phyloP scores from a whole-genome alignment of 2,797 vertebrate species.

The Molossus molossus region DNA sequence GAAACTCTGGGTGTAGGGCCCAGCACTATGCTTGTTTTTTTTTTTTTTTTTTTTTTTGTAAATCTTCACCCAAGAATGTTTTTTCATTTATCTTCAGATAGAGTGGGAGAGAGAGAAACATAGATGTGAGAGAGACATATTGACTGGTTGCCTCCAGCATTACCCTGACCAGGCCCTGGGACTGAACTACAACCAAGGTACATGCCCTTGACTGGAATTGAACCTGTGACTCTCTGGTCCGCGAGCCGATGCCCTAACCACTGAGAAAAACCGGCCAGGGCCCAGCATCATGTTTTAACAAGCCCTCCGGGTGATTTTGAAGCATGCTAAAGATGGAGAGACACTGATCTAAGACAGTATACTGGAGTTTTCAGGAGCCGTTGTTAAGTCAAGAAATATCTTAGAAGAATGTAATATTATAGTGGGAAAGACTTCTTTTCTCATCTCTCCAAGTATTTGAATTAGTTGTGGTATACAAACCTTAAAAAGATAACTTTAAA shows the following conservation, averaged over 20 bases:
- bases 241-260: too few species aligned
- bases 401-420: constrained; percentile 31
- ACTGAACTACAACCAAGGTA: too few species aligned
- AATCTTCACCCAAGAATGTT: too few species aligned
- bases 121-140: too few species aligned
- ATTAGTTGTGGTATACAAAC: background rate
- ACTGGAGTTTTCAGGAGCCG: background rate
- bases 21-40: background rate
- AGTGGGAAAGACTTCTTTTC: background rate
- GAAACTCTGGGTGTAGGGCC: background rate
- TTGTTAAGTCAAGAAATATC: background rate
- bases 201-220: too few species aligned
- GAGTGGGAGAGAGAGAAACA: too few species aligned
- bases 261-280: too few species aligned
- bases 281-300: background rate
- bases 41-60: background rate
- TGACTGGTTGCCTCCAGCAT: too few species aligned
- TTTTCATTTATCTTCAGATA: too few species aligned
- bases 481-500: constrained; percentile 34
- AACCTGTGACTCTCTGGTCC: too few species aligned
- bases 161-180: too few species aligned
- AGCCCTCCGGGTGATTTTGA: background rate
- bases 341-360: background rate
- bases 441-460: background rate
- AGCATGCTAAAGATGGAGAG: background rate